Percentiles rank a stretch among this genome's conserved stretches.
Evolutionary conservation across 2,888 invertebrate genomes (phyloP).

Genomic region (Eudasyphora cyanicolor): DNA sequence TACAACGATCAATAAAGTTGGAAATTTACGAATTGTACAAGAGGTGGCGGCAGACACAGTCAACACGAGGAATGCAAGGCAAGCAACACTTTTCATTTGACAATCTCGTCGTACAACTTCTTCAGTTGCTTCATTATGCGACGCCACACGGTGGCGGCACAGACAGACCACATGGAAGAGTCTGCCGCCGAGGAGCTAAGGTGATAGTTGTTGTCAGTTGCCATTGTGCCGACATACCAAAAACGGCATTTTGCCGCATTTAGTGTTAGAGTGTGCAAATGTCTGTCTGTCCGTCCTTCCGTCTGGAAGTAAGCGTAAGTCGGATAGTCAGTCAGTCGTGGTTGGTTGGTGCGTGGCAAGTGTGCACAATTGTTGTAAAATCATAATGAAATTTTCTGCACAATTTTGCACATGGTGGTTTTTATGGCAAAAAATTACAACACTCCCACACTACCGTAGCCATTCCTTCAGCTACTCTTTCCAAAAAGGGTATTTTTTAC

Average conservation of each 20-base stretch:
- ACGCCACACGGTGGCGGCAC: not conserved
- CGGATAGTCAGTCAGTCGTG: not conserved
- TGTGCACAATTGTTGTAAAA: slow-evolving; percentile 33
- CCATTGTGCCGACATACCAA: not conserved
- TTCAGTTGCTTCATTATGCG: slow-evolving; percentile 26
- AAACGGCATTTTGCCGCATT: slow-evolving; percentile 27
- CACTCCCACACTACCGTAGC: not conserved
- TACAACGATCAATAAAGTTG: slow-evolving; percentile 65
- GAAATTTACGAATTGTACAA: slow-evolving; percentile 35
- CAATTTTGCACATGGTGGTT: slow-evolving; percentile 63
- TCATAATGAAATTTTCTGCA: slow-evolving; percentile 65
- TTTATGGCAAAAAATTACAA: slow-evolving; percentile 58
- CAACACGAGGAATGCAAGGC: not conserved
- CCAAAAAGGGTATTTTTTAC: not conserved
- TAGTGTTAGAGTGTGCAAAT: slow-evolving; percentile 1
- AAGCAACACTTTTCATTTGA: slow-evolving; percentile 47
- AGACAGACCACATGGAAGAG: not conserved
- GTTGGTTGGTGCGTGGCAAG: not conserved
- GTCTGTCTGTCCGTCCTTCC: too few species aligned
- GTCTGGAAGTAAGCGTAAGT: not conserved
- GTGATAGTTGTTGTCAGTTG: slow-evolving; percentile 3
- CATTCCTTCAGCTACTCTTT: not conserved
- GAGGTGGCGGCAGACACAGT: not conserved
- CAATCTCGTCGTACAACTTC: slow-evolving; percentile 42
- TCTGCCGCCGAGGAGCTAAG: not conserved